Base-by-base conservation (phyloP, 1,140 invertebrate species). In the Pectinophora gossypiella region DNA sequence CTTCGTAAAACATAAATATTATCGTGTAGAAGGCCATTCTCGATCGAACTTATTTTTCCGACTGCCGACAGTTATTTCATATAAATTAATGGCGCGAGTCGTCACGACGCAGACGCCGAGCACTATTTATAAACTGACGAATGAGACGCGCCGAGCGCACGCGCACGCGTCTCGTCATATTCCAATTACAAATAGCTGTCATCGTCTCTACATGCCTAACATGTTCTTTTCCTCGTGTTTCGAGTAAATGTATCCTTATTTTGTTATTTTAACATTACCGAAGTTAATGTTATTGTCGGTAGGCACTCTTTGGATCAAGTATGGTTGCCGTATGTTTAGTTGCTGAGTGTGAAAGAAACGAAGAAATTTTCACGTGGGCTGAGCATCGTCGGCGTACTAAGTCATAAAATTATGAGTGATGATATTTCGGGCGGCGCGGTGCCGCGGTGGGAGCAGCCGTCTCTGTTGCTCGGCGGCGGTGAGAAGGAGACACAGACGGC, bases 101-200 rank as follows among this genome's bases (percentile, higher is more conserved):
- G 81, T 87, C 79, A 87, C 80, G 81, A 76, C 80, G 78, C 84
- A 87, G 81, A 84, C 84, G 81, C 77, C 65, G 73, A 56, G 60
- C 68, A 85, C 84, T 87, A 87, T 87, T 84, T 84, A 73, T 87
- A 85, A 82, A 75, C 78, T 84, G 82, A 85, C 84, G 82, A 87
- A 85, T 87, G 82, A 84, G 84, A 84, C 78, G 73, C 68, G 68
- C 68, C 69, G 78, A 83, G 76, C 78, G 80, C 84, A 82, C 74
- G 72, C 81, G 79, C 76, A 80, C 80, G 69, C 76, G 57, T 71
- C 76, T 71, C 75, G 69, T 87, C 84, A 87, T 87, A 86, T 85
- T 85, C 79, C 77, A 80, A 86, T 86, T 84, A 86, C 81, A 78
- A 80, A 81, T 84, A 78, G 81, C 81, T 85, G 81, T 85, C 80